These are phyloP conservation scores for Heliconius ethilla DNA, from an alignment of 2,888 invertebrate genomes.

Conservation along the genomic window DNA sequence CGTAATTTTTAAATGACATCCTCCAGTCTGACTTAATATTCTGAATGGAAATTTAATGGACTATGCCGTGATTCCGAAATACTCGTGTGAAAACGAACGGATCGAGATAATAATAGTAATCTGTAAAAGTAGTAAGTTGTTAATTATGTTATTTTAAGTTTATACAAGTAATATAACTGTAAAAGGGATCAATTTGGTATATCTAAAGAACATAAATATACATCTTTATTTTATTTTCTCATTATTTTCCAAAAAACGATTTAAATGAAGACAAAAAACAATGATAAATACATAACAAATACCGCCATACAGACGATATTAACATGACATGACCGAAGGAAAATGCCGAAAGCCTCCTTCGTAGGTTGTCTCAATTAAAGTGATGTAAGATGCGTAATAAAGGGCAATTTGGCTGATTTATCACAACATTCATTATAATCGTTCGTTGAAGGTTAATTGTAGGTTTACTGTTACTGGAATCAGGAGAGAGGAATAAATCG, in stretches of 20 bases:
- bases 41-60: conserved; percentile 13
- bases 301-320: background rate
- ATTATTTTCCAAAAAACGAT: background rate
- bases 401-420: conserved; percentile 75
- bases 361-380: conserved; percentile 72
- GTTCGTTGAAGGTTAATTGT: conserved; percentile 66
- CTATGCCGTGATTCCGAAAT: background rate
- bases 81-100: background rate
- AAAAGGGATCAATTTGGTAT: too few species aligned
- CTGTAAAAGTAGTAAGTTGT: background rate
- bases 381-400: conserved; percentile 78
- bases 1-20: conserved; percentile 24
- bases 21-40: conserved; percentile 1
- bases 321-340: conserved; percentile 45
- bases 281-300: conserved; percentile 7
- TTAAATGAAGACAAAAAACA: background rate
- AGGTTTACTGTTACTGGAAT: conserved; percentile 61
- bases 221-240: too few species aligned
- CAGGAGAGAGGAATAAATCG: conserved; percentile 42
- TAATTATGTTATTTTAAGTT: background rate
- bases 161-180: background rate
- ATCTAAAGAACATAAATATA: too few species aligned
- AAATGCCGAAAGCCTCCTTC: conserved; percentile 60
- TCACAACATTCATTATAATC: conserved; percentile 73
- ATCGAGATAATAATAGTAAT: background rate